Evolutionary conservation across 2,113 vertebrate genomes (phyloP).

Genomic region (Vidua chalybeata): DNA sequence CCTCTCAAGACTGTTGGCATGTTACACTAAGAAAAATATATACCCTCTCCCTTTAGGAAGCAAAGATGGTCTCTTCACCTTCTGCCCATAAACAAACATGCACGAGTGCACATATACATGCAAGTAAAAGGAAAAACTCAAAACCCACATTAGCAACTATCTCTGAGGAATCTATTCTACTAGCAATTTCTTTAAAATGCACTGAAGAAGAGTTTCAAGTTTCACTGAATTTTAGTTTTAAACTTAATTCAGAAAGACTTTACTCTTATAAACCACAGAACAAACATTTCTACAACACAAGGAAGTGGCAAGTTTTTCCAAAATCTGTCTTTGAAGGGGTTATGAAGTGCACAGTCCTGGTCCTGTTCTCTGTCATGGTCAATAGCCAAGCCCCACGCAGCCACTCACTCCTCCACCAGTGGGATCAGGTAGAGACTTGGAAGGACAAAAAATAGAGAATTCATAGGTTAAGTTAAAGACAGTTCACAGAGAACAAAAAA

Average conservation of each 20-base stretch:
- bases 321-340: not conserved
- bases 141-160: not conserved
- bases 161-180: not conserved
- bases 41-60: not conserved
- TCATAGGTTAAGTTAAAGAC: not conserved
- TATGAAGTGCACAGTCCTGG: not conserved
- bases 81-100: not conserved
- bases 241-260: not conserved
- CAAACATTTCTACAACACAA: not conserved
- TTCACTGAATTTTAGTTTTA: not conserved
- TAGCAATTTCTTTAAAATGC: not conserved
- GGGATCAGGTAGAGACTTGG: not conserved
- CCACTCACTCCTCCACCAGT: not conserved
- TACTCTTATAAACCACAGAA: not conserved
- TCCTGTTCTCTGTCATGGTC: not conserved
- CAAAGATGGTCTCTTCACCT: not conserved
- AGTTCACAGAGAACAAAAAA: not conserved
- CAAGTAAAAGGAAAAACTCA: not conserved
- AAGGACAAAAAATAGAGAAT: not conserved
- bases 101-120: rapidly evolving
- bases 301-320: not conserved
- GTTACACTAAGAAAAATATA: not conserved
- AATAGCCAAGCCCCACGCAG: not conserved
- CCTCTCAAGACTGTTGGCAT: not conserved
- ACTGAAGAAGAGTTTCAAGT: not conserved